Percentiles rank a stretch among this genome's conserved stretches.
Conservation (phyloP, 1,140 invertebrate genomes). For the Monochamus saltuarius region DNA sequence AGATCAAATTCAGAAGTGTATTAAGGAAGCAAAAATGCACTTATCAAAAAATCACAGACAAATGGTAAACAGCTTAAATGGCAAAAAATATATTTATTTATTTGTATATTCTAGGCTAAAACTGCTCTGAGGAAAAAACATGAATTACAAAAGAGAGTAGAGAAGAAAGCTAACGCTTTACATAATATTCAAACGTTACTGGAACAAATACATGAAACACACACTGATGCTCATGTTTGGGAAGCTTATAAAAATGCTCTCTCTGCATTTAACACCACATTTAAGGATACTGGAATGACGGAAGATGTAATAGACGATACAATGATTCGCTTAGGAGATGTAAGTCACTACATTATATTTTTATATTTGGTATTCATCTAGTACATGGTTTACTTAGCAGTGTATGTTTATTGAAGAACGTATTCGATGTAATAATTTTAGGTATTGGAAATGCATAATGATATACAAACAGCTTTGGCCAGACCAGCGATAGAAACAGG, state of each 20-base stretch:
- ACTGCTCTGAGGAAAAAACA: slow-evolving; percentile 51
- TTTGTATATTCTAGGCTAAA: slow-evolving; percentile 47
- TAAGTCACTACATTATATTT: slow-evolving; percentile 29
- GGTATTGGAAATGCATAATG: slow-evolving; percentile 50
- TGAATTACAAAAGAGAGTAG: slow-evolving; percentile 49
- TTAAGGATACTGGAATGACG: slow-evolving; percentile 48
- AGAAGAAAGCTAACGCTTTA: slow-evolving; percentile 48
- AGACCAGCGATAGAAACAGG: slow-evolving; percentile 31
- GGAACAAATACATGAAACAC: slow-evolving; percentile 47
- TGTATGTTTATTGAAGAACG: not conserved
- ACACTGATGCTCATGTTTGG: slow-evolving; percentile 48
- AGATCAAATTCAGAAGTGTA: slow-evolving; percentile 41
- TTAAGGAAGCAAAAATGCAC: slow-evolving; percentile 48
- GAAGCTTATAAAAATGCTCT: slow-evolving; percentile 52
- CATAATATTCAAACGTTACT: slow-evolving; percentile 52
- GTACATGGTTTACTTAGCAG: not conserved
- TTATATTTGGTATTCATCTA: no score
- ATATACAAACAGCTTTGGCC: slow-evolving; percentile 48
- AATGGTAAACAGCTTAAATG: slow-evolving; percentile 35
- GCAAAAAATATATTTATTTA: not conserved
- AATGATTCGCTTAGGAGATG: slow-evolving; percentile 52
- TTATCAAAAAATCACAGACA: slow-evolving; percentile 48
- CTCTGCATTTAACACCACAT: slow-evolving; percentile 47
- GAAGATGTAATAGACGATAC: slow-evolving; percentile 53
- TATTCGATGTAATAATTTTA: slow-evolving; percentile 30